A percentile compares a stretch with the other conserved stretches of the same genome.
phyloP scores from a whole-genome alignment of 2,797 vertebrate species.

The Pangasius larnaudii region DNA sequence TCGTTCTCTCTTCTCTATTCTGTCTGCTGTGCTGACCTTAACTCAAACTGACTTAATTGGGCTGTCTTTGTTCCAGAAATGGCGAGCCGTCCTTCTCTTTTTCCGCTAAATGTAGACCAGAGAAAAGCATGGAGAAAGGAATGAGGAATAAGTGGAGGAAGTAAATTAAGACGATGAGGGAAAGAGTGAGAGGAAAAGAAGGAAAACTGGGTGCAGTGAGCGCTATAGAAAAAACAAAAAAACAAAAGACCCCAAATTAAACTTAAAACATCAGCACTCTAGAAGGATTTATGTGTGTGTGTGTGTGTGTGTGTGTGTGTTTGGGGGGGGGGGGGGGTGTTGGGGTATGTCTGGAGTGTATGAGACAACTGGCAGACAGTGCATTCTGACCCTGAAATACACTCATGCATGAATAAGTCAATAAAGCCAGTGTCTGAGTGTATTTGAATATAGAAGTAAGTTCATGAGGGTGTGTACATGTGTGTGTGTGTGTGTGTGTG shows the following conservation, averaged over 20 bases:
- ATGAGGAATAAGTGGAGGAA: slow-evolving; percentile 30
- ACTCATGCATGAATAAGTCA: slow-evolving; percentile 77
- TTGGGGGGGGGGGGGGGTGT: background rate
- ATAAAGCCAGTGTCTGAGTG: slow-evolving; percentile 66
- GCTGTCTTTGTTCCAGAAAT: slow-evolving; percentile 80
- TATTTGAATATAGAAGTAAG: slow-evolving; percentile 36
- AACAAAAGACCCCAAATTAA: slow-evolving; percentile 61
- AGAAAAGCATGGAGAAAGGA: slow-evolving; percentile 27
- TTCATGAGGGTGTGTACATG: background rate
- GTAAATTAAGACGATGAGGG: background rate
- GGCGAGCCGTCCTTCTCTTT: slow-evolving; percentile 74
- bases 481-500: slow-evolving; percentile 34
- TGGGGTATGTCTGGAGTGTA: slow-evolving; percentile 56
- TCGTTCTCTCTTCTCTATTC: slow-evolving; percentile 61
- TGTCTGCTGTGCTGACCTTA: slow-evolving; percentile 74
- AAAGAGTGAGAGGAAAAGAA: slow-evolving; percentile 20
- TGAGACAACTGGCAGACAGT: slow-evolving; percentile 69
- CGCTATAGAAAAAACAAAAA: background rate
- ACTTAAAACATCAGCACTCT: slow-evolving; percentile 37
- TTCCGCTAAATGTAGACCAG: slow-evolving; percentile 37
- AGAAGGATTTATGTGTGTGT: slow-evolving; percentile 18
- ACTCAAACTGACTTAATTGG: slow-evolving; percentile 84
- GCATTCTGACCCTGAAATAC: slow-evolving; percentile 71
- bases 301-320: slow-evolving; percentile 19
- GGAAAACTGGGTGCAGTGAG: slow-evolving; percentile 15